These are phyloP conservation scores for Zootermopsis nevadensis DNA, from an alignment of 2,888 invertebrate genomes.

Conservation along the genomic window DNA sequence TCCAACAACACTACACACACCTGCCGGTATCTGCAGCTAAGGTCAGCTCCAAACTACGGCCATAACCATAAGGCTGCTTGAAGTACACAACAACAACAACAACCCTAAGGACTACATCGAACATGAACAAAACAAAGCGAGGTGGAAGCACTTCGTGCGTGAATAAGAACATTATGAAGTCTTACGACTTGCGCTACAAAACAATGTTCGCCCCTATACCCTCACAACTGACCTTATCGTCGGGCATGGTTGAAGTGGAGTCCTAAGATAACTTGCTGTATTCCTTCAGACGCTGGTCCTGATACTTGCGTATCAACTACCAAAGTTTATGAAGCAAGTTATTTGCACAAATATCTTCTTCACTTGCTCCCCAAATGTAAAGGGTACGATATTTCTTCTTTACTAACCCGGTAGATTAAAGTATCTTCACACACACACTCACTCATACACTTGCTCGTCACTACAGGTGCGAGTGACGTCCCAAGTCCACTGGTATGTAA, in stretches of 20 bases:
- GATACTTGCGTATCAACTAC: not conserved
- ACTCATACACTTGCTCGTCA: constrained; percentile 14
- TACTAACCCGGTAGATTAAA: not conserved
- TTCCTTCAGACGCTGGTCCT: constrained; percentile 6
- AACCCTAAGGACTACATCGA: not conserved
- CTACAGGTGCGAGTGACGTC: constrained; percentile 7
- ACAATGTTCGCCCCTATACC: not conserved
- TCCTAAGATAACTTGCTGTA: not conserved
- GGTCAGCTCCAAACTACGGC: not conserved
- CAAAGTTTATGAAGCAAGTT: not conserved
- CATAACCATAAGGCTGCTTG: not conserved
- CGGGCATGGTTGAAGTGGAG: constrained; percentile 49
- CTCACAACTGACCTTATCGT: constrained; percentile 52
- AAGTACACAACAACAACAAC: no score
- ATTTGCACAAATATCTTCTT: constrained; percentile 15
- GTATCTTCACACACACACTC: not conserved
- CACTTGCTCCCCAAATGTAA: not conserved
- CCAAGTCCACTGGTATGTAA: not conserved
- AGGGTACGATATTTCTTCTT: not conserved
- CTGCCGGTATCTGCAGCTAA: not conserved
- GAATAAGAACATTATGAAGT: no score
- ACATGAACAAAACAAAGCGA: not conserved
- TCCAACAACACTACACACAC: no score
- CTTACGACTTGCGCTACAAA: no score
- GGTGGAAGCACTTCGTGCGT: not conserved